Evolutionary conservation across 2,113 vertebrate species (phyloP).

Genomic region (Nesoenas mayeri): DNA sequence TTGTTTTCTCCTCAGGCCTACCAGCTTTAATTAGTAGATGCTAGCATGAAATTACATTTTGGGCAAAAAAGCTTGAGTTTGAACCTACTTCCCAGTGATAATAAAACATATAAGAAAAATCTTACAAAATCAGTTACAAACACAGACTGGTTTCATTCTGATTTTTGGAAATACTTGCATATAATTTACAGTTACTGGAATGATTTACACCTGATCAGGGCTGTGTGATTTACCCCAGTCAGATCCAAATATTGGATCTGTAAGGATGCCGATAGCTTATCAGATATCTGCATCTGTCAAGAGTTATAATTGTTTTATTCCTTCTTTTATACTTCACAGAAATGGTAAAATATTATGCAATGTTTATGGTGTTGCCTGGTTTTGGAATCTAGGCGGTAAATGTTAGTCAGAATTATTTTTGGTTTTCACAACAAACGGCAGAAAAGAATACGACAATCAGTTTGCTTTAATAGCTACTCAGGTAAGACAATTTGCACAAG

Average conservation of each 20-base stretch:
- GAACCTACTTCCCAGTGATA: not conserved
- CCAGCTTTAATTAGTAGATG: slow-evolving; percentile 20
- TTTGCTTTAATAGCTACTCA: not conserved
- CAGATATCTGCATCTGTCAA: not conserved
- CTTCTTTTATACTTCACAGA: not conserved
- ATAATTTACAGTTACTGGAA: not conserved
- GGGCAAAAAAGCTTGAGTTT: not conserved
- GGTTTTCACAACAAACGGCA: not conserved
- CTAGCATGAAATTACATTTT: not conserved
- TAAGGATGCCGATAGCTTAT: not conserved
- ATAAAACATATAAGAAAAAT: not conserved
- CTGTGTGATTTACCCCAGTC: not conserved
- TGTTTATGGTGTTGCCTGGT: not conserved
- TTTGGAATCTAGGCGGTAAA: slow-evolving; percentile 18
- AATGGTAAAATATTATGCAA: not conserved
- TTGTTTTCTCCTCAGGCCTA: not conserved
- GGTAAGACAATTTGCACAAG: not conserved
- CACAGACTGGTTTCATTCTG: not conserved
- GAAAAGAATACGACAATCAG: not conserved
- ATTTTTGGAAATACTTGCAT: not conserved
- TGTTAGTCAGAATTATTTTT: not conserved
- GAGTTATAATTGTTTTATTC: not conserved
- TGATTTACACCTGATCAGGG: not conserved
- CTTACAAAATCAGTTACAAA: not conserved
- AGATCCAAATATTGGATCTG: not conserved